Evolutionary conservation across 2,797 vertebrate species (phyloP), one percentile per base, ranked within the genome.

Genomic region (Oreonectes daqikongensis): DNA sequence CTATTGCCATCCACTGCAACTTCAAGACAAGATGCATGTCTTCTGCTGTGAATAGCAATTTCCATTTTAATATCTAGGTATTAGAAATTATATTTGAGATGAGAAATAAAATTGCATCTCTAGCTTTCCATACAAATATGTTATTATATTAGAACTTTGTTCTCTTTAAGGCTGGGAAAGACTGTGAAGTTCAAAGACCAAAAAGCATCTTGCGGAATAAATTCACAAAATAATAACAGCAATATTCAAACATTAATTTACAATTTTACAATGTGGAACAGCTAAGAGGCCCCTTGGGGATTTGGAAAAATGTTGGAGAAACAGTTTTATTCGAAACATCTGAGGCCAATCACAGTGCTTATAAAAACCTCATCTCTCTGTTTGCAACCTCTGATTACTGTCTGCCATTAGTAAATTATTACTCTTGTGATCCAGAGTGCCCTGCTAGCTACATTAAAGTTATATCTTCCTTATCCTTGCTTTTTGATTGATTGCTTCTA

Each of bases 371-470:
- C 42, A 75, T 81, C 44, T 68, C 30, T 55, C 65, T 84, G 69
- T 84, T 72, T 79, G 28, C 74, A 82, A 60, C 50, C 60, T 80
- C 57, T 75, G 75, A 84, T 81, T 76, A 76, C 40, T 74, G 59
- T 53, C 50, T 77, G 71, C 69, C 15, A 65, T 84, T 52, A 77
- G 40, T 44, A 74, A 77, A 74, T 30, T 50, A 38, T 77, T 65
- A 63, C 69, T 50, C 53, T 73, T 24, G 64, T 75, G 76, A 83
- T 70, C 79, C 50, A 55, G 22, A 28, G 30, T 80, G 53, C n/a
- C 52, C 59, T 72, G 64, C 66, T 79, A 61, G 64, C 53, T 46
- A 70, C 30, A 79, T 38, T 75, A 48, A 28, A 57, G 50, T 35
- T 35, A 1, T 32, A 9, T 35, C 32, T 35, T 35, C 7, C 32